These are phyloP conservation scores for Melinopterus prodromus DNA, from an alignment of 2,888 invertebrate species.

Conservation along the genomic window DNA sequence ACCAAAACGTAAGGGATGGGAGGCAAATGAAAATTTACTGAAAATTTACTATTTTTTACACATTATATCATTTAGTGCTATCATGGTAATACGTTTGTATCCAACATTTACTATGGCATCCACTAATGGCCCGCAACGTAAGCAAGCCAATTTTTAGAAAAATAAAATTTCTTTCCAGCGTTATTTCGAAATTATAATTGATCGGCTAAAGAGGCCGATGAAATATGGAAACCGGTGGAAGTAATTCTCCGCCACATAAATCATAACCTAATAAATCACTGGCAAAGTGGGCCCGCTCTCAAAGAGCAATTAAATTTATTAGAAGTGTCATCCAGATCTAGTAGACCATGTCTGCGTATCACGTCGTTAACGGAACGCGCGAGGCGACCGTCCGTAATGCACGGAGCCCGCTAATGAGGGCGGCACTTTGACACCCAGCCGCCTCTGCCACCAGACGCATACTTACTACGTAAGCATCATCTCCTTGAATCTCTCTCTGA, in stretches of 20 bases:
- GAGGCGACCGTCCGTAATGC: conserved; percentile 49
- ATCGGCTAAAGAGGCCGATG: no score
- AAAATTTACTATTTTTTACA: no score
- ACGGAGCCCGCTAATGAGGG: conserved; percentile 49
- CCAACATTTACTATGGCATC: no score
- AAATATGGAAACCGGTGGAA: background rate
- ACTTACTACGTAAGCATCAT: background rate
- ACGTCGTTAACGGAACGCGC: conserved; percentile 48
- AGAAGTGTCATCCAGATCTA: conserved; percentile 51
- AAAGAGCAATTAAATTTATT: conserved; percentile 53
- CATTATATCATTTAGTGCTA: no score
- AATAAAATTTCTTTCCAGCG: background rate
- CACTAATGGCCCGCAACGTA: no score
- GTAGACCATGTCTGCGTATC: conserved; percentile 50
- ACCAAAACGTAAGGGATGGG: no score
- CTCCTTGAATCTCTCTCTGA: conserved; percentile 5
- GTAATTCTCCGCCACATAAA: conserved; percentile 43
- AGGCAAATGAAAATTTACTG: no score
- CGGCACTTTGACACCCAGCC: conserved; percentile 41
- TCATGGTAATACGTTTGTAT: no score
- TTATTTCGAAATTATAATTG: background rate
- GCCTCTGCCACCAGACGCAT: conserved; percentile 25
- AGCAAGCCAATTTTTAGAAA: no score
- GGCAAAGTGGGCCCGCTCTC: conserved; percentile 45
- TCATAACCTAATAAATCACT: conserved; percentile 50